Evolutionary conservation across 2,888 invertebrate species (phyloP), one percentile per base, ranked within the genome.

Genomic region (Lithodes maja): DNA sequence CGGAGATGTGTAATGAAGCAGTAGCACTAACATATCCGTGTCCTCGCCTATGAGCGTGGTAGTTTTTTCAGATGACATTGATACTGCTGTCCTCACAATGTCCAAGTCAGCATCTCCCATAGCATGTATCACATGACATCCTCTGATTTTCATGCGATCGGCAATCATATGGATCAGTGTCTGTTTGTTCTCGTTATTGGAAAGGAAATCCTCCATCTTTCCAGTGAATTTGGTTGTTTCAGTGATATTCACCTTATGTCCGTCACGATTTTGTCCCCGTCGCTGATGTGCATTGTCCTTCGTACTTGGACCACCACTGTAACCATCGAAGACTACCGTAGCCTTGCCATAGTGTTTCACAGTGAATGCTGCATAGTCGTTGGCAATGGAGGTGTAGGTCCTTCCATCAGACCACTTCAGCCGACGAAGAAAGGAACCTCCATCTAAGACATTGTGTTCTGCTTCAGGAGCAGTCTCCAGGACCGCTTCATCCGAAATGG

Each of bases 361-460:
- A 53, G 82, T 82, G 69, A 61, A 68, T 2, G 3, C 49, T 52
- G 81, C 81, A 81, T 61, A 61, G 9, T 33, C n/a, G 2, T 55
- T 9, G 7, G 61, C 49, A 9, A 81, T 81, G 54, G 50, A 15
- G 5, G 61, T 61, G 7, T 79, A 54, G 54, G 5, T 79, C 2
- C 15, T 54, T 9, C 79, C 15, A 15, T n/a, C 2, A 3, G 52
- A 5, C 79, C 79, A 79, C 3, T 2, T 3, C n/a, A 77, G 7
- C 7, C 77, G 33, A n/a, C 49, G 77, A 52, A 79, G 12, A 15
- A 79, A 15, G 3, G 79, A 79, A 53, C 79, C 79, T 3, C 79
- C 54, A 79, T 53, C 79, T 5, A 54, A n/a, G 17, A 79, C 54
- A 79, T n/a, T 7, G 17, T 52, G 17, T 33, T 54, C 80, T 2